Conservation (phyloP, 2,113 vertebrate species). For the Thalassoma bifasciatum region DNA sequence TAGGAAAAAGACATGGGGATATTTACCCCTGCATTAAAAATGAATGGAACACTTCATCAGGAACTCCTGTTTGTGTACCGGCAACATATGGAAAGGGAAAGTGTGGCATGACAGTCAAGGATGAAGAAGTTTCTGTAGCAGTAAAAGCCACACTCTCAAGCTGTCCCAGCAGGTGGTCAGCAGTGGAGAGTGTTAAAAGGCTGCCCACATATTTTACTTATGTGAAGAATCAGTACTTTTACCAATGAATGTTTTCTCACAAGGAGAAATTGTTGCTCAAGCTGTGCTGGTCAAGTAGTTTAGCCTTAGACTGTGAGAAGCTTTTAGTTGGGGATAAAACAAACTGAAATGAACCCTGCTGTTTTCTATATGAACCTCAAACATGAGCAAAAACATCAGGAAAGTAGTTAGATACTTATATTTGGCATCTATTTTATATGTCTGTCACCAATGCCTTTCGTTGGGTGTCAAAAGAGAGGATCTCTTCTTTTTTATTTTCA, state of each 20-base stretch:
- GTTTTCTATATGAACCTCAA: too few relatives aligned
- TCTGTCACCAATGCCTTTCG: too few relatives aligned
- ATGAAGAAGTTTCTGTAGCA: slow-evolving; percentile 52
- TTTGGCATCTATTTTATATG: too few relatives aligned
- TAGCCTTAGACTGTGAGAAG: not conserved
- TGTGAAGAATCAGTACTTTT: slow-evolving; percentile 56
- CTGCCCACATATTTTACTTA: slow-evolving; percentile 47
- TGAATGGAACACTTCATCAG: slow-evolving; percentile 69
- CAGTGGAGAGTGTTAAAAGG: slow-evolving; percentile 57
- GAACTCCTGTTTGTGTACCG: slow-evolving; percentile 57
- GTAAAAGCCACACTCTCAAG: slow-evolving; percentile 47
- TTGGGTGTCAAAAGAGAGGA: too few relatives aligned
- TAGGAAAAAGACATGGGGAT: slow-evolving; percentile 59
- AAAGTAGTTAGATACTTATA: too few relatives aligned
- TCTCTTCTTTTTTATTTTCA: too few relatives aligned
- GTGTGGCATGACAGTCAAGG: slow-evolving; percentile 55
- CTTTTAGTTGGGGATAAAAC: too few relatives aligned
- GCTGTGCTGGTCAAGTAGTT: not conserved
- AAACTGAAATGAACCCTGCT: too few relatives aligned
- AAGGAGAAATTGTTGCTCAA: slow-evolving; percentile 36
- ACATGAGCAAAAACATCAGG: too few relatives aligned
- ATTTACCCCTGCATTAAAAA: slow-evolving; percentile 61
- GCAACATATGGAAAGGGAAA: slow-evolving; percentile 68
- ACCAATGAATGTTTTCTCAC: slow-evolving; percentile 18
- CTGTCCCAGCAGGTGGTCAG: slow-evolving; percentile 52